phyloP scores from a whole-genome alignment of 2,797 vertebrate species.

The Molossus alvarezi region DNA sequence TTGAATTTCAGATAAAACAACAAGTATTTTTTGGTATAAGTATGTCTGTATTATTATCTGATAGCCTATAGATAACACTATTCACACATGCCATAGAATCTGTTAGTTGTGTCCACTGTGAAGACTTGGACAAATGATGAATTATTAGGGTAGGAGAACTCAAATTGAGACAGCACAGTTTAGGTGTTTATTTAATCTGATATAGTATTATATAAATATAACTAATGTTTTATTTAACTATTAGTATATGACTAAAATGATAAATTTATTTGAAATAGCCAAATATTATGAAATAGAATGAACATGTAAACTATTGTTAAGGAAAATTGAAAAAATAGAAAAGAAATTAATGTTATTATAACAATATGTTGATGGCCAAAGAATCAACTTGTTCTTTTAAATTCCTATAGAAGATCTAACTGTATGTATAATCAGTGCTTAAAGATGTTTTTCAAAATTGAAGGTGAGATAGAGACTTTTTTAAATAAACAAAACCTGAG shows the following conservation, averaged over 20 bases:
- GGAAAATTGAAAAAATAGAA: not conserved
- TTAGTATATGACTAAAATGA: not conserved
- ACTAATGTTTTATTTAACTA: not conserved
- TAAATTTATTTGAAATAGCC: constrained; percentile 16
- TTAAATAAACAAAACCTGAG: not conserved
- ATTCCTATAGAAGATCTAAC: not conserved
- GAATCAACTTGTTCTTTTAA: not conserved
- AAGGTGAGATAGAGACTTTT: not conserved
- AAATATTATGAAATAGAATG: not conserved
- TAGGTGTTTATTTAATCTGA: not conserved
- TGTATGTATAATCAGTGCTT: not conserved
- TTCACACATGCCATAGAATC: not conserved
- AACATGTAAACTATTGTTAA: not conserved
- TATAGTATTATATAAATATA: not conserved
- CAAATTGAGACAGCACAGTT: not conserved
- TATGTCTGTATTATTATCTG: not conserved
- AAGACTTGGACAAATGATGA: not conserved
- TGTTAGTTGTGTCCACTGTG: not conserved
- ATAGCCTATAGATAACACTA: not conserved
- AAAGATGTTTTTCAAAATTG: constrained; percentile 27
- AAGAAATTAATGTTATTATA: not conserved
- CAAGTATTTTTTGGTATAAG: not conserved
- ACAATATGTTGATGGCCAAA: not conserved
- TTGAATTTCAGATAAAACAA: constrained; percentile 64
- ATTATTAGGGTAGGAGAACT: not conserved